Percentiles rank a stretch among this genome's conserved stretches.
Conservation (phyloP, 2,888 invertebrate genomes). For the Agrochola lota region DNA sequence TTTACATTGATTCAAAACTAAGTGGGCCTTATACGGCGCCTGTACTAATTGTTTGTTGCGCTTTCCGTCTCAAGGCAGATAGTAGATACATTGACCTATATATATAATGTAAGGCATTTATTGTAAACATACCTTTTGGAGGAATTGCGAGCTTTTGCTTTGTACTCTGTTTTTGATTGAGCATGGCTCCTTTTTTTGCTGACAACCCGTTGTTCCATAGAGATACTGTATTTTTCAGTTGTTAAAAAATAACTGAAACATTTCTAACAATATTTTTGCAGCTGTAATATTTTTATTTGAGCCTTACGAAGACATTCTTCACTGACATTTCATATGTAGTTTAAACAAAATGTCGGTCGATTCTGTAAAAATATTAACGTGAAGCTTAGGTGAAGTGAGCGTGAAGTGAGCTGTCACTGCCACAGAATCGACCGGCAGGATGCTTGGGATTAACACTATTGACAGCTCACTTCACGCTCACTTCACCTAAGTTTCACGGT, state of each 20-base stretch:
- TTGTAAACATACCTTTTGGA: slow-evolving; percentile 14
- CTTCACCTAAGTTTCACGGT: no score
- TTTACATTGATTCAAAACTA: no score
- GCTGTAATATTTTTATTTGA: background rate
- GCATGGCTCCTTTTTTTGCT: slow-evolving; percentile 8
- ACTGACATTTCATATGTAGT: background rate
- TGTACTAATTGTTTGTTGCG: background rate
- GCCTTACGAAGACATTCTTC: slow-evolving; percentile 12
- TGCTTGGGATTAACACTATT: no score
- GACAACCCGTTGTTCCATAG: slow-evolving; percentile 5
- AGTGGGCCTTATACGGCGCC: no score
- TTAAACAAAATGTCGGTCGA: no score
- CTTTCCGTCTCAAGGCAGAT: background rate
- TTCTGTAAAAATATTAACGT: no score
- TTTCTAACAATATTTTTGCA: slow-evolving; percentile 18
- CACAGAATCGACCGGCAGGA: no score
- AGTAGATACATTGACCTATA: background rate
- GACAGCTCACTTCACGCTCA: no score
- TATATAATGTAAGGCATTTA: background rate
- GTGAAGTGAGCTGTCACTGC: no score
- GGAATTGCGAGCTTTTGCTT: background rate
- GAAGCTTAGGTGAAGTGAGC: no score
- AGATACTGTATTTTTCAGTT: slow-evolving; percentile 19
- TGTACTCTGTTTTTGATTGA: slow-evolving; percentile 26
- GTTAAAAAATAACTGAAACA: slow-evolving; percentile 10